phyloP scores from a whole-genome alignment of 2,113 vertebrate species.

The Heliornis fulica region DNA sequence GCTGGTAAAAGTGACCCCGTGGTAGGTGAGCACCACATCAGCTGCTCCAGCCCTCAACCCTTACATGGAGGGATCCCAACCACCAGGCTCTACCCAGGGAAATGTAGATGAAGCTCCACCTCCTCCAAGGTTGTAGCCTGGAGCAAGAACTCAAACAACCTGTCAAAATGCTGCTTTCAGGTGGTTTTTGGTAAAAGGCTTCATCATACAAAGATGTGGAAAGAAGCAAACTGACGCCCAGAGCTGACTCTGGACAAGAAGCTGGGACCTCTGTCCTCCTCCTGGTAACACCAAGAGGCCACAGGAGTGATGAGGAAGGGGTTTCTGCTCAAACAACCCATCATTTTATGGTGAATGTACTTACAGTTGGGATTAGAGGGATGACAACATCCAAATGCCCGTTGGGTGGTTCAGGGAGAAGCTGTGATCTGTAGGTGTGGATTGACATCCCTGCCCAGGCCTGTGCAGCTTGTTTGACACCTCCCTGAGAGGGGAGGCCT shows the following conservation, averaged over 20 bases:
- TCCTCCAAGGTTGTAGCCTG: neutral
- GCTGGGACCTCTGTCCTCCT: neutral
- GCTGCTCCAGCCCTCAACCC: neutral
- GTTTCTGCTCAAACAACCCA: neutral
- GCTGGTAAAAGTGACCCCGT: fast-evolving
- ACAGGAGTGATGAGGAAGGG: neutral
- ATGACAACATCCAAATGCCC: neutral
- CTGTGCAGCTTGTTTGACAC: neutral
- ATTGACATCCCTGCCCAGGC: neutral
- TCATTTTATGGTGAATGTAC: neutral
- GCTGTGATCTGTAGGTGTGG: neutral
- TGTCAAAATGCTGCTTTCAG: neutral
- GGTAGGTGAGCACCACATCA: too few relatives aligned
- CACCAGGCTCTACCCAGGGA: neutral
- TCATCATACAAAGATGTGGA: neutral
- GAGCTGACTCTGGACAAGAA: neutral
- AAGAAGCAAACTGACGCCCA: neutral
- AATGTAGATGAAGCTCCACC: neutral
- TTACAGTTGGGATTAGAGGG: neutral
- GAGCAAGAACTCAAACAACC: neutral
- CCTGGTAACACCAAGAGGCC: neutral
- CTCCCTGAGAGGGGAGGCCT: neutral
- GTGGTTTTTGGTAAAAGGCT: neutral
- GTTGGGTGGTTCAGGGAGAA: neutral
- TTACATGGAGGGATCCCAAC: neutral